These are phyloP conservation scores for Cosmia pyralina DNA, from an alignment of 2,888 invertebrate genomes.

Conservation along the genomic window DNA sequence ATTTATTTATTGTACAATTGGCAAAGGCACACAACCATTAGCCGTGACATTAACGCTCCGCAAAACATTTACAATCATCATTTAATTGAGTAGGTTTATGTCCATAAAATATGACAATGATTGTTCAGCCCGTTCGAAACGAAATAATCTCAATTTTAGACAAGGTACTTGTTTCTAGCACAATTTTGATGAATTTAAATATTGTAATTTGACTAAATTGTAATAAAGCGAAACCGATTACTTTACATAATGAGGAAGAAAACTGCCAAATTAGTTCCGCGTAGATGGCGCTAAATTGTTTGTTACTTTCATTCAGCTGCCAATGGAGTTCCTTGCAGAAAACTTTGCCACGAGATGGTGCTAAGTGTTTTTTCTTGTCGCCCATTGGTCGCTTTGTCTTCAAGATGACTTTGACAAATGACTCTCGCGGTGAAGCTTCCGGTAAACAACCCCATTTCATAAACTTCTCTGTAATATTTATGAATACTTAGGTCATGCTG, in stretches of 20 bases:
- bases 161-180: background rate
- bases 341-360: too few relatives aligned
- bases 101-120: slow-evolving; percentile 15
- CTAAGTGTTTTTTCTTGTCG: too few relatives aligned
- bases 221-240: background rate
- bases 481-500: too few relatives aligned
- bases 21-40: slow-evolving; percentile 33
- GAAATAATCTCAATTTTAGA: background rate
- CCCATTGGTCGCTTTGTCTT: too few relatives aligned
- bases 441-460: background rate
- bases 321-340: too few relatives aligned
- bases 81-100: slow-evolving; percentile 9
- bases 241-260: background rate
- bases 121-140: background rate
- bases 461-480: background rate
- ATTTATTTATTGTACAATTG: slow-evolving; percentile 32
- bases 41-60: slow-evolving; percentile 44
- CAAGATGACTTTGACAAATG: too few relatives aligned
- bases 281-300: too few relatives aligned
- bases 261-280: too few relatives aligned
- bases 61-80: slow-evolving; percentile 28
- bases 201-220: background rate
- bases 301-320: too few relatives aligned
- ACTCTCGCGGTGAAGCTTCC: too few relatives aligned
- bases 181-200: background rate